Evolutionary conservation across 2,113 vertebrate species (phyloP), one percentile per base, ranked within the genome.

Genomic region (Macquaria australasica): DNA sequence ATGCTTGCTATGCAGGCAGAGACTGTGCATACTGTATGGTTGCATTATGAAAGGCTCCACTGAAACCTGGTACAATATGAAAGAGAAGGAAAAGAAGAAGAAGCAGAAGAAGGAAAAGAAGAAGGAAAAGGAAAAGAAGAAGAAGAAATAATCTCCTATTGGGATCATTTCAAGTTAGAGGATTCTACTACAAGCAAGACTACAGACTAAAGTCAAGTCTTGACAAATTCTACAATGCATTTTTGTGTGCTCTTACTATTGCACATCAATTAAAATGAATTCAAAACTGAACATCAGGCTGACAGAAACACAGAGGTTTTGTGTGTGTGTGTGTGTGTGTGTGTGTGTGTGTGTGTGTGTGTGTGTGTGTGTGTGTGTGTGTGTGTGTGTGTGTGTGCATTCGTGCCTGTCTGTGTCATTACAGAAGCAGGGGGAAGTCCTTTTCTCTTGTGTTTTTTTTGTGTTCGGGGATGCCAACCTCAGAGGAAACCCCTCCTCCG

Each of bases 381-480:
- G 53, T 4, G 50, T 56, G 55, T 41, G 53, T 43, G 12, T 18
- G 37, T 48, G 37, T 34, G 53, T 58, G 55, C 8, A 25, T 50
- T 31, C 18, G 11, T 74, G 21, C 63, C n/a, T 82, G 34, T 50
- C 6, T 43, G 71, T 41, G 25, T 37, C 18, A 70, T 71, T 58
- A 72, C 48, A 51, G 53, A 73, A 41, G 39, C 51, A 75, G 50
- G 85, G 84, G 90, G 89, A 92, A 90, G 86, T 92, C 87, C 83
- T 91, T 76, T 83, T 73, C 23, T 60, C 80, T 39, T 83, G 53
- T 59, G 79, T 69, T 0, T 80, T 71, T 84, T 43, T 82, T 79
- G 43, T 85, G 73, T 87, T 88, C 56, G 92, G 95, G 94, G 95
- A 95, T 94, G 90, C 94, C 94, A 92, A 88, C 75, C 85, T 90